Evolutionary conservation across 2,888 invertebrate genomes (phyloP), one percentile per base, ranked within the genome.

Genomic region (Lepidocyrtinus sp.): DNA sequence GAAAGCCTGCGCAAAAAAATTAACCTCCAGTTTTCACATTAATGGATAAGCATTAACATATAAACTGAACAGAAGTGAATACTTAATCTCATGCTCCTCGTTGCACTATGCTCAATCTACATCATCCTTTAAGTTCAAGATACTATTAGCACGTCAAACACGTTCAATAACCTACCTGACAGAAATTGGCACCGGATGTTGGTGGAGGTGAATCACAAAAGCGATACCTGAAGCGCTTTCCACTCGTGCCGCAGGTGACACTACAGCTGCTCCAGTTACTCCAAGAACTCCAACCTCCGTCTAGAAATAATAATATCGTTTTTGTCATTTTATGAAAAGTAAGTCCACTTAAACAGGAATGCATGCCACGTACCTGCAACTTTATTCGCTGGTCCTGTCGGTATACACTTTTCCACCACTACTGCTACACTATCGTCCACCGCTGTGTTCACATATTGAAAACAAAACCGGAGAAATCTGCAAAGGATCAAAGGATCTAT

Each of bases 381-480:
- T 50, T 76, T 67, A 36, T 81, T 82, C 7, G 83, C 76, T 24
- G 84, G 84, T 26, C 83, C 79, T 7, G 85, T 85, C 1, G 85
- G 84, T 62, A 86, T 74, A 72, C 86, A 86, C 61, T 83, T 84
- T 71, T 86, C 86, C 25, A 85, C 62, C 21, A 86, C 86, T n/a
- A 85, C 83, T 12, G 85, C 81, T 9, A 86, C 85, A 81, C 86
- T 86, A 26, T 82, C 83, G 68, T 86, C 86, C 69, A 84, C 84
- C 15, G 84, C 86, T 24, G 84, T 86, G 78, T 85, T 86, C 26
- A 86, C 81, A 69, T 86, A 86, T 81, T 86, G 86, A 76, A 86
- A 86, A 68, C 86, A 86, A 71, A 86, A 84, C 2, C 83, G 83
- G 25, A 84, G 83, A 73, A 86, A 85, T 69, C 86, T 86, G 72